Conservation (phyloP, 2,113 vertebrate genomes). For the Procavia capensis region DNA sequence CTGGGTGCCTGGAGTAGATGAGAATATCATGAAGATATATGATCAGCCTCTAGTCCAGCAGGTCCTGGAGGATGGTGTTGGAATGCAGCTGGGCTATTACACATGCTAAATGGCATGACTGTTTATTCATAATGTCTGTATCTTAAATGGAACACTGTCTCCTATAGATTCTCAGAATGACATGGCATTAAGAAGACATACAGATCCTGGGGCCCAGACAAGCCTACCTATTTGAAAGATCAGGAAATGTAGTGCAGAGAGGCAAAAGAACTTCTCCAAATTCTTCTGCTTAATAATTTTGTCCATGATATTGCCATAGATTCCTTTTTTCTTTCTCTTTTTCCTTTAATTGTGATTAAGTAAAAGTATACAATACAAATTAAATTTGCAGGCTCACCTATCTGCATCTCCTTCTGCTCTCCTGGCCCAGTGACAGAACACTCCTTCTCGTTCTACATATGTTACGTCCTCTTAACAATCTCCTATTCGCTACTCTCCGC, state of each 20-base stretch:
- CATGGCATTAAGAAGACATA: conserved; percentile 5
- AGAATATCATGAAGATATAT: conserved; percentile 80
- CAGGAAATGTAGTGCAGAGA: not conserved
- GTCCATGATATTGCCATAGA: not conserved
- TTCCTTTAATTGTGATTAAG: no score
- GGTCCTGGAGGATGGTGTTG: conserved; percentile 69
- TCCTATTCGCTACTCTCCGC: no score
- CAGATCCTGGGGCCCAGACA: conserved; percentile 16
- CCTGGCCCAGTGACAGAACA: no score
- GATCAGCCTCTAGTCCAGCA: conserved; percentile 68
- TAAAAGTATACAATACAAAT: no score
- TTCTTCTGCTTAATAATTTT: conserved; percentile 55
- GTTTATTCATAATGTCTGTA: conserved; percentile 73
- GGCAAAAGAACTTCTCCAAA: not conserved
- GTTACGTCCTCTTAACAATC: no score
- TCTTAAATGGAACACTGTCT: conserved; percentile 55
- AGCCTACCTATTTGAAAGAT: conserved; percentile 20
- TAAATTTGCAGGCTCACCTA: no score
- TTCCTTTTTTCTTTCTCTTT: no score
- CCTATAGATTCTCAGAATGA: conserved; percentile 52
- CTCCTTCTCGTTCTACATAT: no score
- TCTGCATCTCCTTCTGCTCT: no score
- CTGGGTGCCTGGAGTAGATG: conserved; percentile 75
- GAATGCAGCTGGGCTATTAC: conserved; percentile 73
- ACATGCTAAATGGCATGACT: conserved; percentile 70